Conservation (phyloP, 2,888 invertebrate species). For the Hyppa rectilinea region DNA sequence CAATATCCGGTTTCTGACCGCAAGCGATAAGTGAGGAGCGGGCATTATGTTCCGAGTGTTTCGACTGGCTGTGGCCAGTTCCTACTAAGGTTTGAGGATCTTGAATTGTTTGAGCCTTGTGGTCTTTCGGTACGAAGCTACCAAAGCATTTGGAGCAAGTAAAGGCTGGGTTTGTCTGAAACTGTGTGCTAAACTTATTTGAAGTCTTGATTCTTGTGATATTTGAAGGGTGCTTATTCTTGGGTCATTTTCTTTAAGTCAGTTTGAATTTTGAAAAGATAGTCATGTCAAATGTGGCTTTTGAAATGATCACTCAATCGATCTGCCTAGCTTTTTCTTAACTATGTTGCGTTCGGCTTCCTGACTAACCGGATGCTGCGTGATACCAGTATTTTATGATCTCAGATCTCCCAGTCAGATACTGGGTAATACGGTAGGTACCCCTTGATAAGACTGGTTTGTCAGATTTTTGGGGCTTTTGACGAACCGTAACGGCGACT, state of each 20-base stretch:
- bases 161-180: not conserved
- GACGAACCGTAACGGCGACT: no score
- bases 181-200: not conserved
- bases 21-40: conserved; percentile 63
- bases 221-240: not conserved
- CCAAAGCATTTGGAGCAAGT: not conserved
- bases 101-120: not conserved
- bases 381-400: no score
- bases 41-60: conserved; percentile 24
- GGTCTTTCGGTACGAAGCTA: no score
- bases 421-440: no score
- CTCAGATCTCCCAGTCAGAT: no score
- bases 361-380: no score
- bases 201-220: not conserved
- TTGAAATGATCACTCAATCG: no score
- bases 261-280: not conserved
- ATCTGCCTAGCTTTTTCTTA: no score
- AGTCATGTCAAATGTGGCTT: not conserved
- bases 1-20: conserved; percentile 84
- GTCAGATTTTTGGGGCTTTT: no score
- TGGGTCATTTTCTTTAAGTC: not conserved
- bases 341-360: no score
- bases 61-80: not conserved
- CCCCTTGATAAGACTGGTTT: no score
- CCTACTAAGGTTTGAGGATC: not conserved